Evolutionary conservation across 2,797 vertebrate species (phyloP).

Genomic region (Carcharodon carcharias): DNA sequence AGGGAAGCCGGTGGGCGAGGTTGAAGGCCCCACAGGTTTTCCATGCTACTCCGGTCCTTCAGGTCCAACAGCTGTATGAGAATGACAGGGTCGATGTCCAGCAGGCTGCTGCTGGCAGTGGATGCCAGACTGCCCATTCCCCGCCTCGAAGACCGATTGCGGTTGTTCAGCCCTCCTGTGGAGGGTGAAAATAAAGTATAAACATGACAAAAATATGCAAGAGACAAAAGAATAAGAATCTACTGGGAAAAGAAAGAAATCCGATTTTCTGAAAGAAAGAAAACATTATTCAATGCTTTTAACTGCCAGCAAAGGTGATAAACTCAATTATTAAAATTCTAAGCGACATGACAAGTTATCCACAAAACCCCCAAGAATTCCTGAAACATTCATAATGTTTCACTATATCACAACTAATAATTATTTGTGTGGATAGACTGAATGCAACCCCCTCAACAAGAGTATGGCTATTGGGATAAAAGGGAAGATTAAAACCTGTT

Average conservation of each 20-base stretch:
- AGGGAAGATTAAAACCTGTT: neutral
- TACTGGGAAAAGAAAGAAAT: neutral
- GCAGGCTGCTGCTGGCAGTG: conserved; percentile 64
- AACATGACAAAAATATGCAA: neutral
- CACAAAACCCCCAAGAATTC: neutral
- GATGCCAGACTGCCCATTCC: conserved; percentile 52
- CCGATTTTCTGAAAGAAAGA: neutral
- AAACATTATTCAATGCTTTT: neutral
- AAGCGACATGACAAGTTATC: neutral
- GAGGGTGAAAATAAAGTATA: neutral
- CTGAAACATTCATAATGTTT: neutral
- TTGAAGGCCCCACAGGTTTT: conserved; percentile 91
- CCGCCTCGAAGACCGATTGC: conserved; percentile 59
- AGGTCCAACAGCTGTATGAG: conserved; percentile 91
- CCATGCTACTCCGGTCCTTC: conserved; percentile 83
- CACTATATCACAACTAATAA: neutral
- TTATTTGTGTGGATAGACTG: too few relatives aligned
- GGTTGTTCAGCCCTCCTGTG: conserved; percentile 52
- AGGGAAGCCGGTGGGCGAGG: conserved; percentile 80
- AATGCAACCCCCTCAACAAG: neutral
- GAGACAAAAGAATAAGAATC: neutral
- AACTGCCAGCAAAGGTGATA: neutral
- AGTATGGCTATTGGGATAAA: neutral
- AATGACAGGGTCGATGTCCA: conserved; percentile 91
- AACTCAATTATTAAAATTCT: neutral